Evolutionary conservation across 2,888 invertebrate genomes (phyloP), one percentile per base, ranked within the genome.

Genomic region (Leucania comma): DNA sequence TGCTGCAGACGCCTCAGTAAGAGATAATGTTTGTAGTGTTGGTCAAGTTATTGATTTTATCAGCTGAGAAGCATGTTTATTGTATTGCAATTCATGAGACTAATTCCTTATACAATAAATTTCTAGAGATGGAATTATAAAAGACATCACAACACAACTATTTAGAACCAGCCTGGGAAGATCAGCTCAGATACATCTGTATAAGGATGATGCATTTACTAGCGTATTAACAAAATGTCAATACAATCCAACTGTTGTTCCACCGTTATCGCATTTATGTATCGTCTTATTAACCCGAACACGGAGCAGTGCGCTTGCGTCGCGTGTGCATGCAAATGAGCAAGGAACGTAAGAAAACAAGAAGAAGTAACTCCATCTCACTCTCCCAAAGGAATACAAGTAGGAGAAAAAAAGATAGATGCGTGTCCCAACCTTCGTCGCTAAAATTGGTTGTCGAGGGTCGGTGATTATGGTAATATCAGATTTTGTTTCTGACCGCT

Each of bases 231-330:
- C 82, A 81, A 82, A 83, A 80, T 88, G 84, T 88, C 85, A 86
- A 82, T 79, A 85, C 78, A 84, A 82, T 78, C 75, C 81, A 79
- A 85, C 85, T 81, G 82, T 78, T 83, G 83, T 76, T 80, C 77
- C 82, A 86, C 90, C 90, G 92, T 91, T 92, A 92, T 88, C 89
- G 83, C 79, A 86, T 72, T 75, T 74, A 88, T 86, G 90, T 89
- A 91, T 89, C 89, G 84, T 85, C 91, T 91, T 92, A 91, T 91
- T 91, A 92, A 89, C 87, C 82, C 62, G 83, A 83, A 86, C 89
- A 89, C 86, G 84, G 77, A 81, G 81, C 72, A 75, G 80, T 88
- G 88, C 88, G 87, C 85, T 58, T 78, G 85, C 80, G 81, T 80
- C 72, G 73, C 83, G 86, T 83, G 82, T 88, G 88, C 91, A 91